Conservation (phyloP, 2,888 invertebrate species). For the Acanthoscelides obtectus region DNA sequence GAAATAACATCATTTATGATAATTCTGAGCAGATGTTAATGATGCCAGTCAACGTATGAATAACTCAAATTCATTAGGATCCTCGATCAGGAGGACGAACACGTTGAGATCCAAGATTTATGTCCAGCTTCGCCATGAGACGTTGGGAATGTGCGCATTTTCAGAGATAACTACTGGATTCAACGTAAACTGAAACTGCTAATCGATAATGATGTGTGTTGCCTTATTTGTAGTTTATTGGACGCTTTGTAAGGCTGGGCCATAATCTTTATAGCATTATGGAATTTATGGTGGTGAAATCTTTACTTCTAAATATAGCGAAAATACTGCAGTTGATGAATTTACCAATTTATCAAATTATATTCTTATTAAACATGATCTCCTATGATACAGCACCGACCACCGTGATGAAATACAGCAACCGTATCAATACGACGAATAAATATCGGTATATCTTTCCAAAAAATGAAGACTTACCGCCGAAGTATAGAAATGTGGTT, state of each 20-base stretch:
- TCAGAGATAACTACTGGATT: background rate
- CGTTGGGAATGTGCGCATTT: background rate
- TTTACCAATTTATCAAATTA: too few relatives aligned
- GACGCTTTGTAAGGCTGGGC: background rate
- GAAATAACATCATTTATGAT: background rate
- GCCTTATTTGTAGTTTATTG: background rate
- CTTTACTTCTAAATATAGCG: too few relatives aligned
- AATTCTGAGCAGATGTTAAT: background rate
- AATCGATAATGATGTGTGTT: background rate
- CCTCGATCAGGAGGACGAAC: background rate
- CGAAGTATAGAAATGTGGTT: constrained; percentile 79
- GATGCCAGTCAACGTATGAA: background rate
- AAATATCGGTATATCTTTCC: too few relatives aligned
- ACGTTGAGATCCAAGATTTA: background rate
- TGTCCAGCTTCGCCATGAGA: background rate
- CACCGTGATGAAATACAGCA: too few relatives aligned
- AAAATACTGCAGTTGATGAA: too few relatives aligned
- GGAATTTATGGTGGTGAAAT: too few relatives aligned
- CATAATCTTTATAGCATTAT: background rate
- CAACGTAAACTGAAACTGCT: background rate
- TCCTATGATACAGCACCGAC: too few relatives aligned
- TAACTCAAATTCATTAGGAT: background rate
- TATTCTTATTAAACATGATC: too few relatives aligned
- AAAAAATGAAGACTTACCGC: constrained; percentile 65
- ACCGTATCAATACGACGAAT: too few relatives aligned